A percentile compares a stretch with the other conserved stretches of the same genome.
These are phyloP conservation scores for Ladona fulva DNA, from an alignment of 1,140 invertebrate species.

Conservation along the genomic window DNA sequence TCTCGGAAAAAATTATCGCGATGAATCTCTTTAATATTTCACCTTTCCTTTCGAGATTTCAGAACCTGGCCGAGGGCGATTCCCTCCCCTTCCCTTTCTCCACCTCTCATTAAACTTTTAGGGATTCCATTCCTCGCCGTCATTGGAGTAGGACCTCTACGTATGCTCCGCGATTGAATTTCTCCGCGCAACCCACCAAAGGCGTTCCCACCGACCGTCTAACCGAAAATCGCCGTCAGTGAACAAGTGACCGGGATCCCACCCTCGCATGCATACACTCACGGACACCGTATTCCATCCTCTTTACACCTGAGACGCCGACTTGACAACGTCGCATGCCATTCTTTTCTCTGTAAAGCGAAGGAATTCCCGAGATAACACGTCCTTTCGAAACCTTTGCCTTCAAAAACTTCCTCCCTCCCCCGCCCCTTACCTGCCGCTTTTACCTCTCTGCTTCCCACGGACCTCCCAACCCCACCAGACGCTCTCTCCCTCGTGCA, in stretches of 20 bases:
- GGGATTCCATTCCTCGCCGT: too few relatives aligned
- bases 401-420: neutral
- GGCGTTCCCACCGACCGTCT: neutral
- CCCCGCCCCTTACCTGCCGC: neutral
- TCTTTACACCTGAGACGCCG: neutral
- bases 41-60: too few relatives aligned
- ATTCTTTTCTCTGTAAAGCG: constrained; percentile 4
- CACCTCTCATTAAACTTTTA: too few relatives aligned
- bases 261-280: neutral
- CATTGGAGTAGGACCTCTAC: too few relatives aligned
- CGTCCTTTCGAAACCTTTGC: constrained; percentile 1
- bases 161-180: neutral
- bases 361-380: constrained; percentile 1
- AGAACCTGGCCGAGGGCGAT: too few relatives aligned
- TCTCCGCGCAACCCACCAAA: neutral
- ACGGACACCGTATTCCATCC: neutral
- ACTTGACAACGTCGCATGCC: constrained; percentile 2
- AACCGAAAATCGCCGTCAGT: too few relatives aligned
- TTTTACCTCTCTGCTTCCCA: neutral
- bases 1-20: too few relatives aligned
- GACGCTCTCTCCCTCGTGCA: too few relatives aligned
- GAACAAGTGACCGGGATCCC: neutral
- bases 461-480: too few relatives aligned
- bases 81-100: too few relatives aligned
- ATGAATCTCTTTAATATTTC: too few relatives aligned